Conservation (phyloP, 2,113 vertebrate species). For the Scomber scombrus region DNA sequence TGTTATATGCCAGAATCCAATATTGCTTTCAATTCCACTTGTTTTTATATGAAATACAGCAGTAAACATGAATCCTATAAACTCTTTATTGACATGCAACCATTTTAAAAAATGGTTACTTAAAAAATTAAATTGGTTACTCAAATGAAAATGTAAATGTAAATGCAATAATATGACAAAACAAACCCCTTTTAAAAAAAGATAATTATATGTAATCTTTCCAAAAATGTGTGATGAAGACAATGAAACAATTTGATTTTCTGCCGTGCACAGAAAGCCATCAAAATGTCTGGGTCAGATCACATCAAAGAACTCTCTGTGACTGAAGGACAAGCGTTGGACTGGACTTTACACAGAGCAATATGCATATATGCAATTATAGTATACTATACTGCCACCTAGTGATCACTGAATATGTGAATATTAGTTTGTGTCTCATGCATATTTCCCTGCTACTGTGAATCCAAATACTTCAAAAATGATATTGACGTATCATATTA, state of each 20-base stretch:
- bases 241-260: background rate
- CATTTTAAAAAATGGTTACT: background rate
- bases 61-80: background rate
- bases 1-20: background rate
- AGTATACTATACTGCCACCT: slow-evolving; percentile 92
- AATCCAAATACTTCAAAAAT: background rate
- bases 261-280: background rate
- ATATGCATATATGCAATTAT: slow-evolving; percentile 77
- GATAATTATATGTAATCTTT: background rate
- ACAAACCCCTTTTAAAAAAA: background rate
- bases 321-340: slow-evolving; percentile 50
- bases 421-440: slow-evolving; percentile 10
- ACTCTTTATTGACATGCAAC: no score
- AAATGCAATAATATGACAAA: background rate
- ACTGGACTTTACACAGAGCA: slow-evolving; percentile 30
- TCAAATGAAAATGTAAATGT: background rate
- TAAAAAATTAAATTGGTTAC: background rate
- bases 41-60: background rate
- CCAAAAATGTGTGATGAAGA: background rate
- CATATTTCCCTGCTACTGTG: slow-evolving; percentile 16
- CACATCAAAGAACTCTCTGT: slow-evolving; percentile 25
- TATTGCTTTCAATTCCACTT: background rate
- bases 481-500: background rate
- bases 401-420: slow-evolving; percentile 81
- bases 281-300: slow-evolving; percentile 40